A percentile compares a stretch with the other conserved stretches of the same genome.
Conservation (phyloP, 2,888 invertebrate species). For the Epinotia brunnichana region DNA sequence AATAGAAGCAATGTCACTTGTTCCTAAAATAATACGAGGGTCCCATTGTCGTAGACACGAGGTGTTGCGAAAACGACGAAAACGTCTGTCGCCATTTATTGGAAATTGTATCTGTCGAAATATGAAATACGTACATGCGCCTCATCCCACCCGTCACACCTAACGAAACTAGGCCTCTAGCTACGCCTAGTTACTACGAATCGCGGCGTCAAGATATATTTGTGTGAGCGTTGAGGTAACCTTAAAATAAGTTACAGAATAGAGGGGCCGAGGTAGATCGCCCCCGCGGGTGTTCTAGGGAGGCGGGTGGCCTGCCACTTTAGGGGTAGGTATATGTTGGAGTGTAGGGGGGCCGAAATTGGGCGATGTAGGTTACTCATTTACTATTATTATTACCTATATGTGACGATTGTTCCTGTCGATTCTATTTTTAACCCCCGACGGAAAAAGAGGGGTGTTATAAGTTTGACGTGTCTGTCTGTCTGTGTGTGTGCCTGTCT, state of each 20-base stretch:
- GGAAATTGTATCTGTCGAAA: constrained; percentile 30
- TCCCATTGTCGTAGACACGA: constrained; percentile 28
- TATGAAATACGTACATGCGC: constrained; percentile 19
- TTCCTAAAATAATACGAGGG: constrained; percentile 32
- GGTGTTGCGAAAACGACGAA: constrained; percentile 33
- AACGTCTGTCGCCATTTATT: constrained; percentile 32
- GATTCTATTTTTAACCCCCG: not conserved
- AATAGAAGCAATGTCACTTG: constrained; percentile 25
- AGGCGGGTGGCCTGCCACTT: constrained; percentile 1
- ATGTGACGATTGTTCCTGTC: not conserved
- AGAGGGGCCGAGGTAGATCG: not conserved
- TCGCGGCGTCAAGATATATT: too few species aligned
- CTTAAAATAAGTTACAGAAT: too few species aligned
- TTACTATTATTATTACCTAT: not conserved
- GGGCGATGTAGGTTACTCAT: not conserved
- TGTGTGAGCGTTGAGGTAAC: too few species aligned
- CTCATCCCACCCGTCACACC: too few species aligned
- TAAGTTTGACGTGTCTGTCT: too few species aligned
- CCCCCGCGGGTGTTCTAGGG: not conserved
- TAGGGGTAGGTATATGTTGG: constrained; percentile 5
- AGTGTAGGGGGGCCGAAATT: constrained; percentile 12
- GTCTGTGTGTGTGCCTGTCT: too few species aligned
- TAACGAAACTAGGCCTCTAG: too few species aligned
- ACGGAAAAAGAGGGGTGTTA: too few species aligned
- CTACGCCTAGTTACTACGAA: too few species aligned